A percentile compares a stretch with the other conserved stretches of the same genome.
These are phyloP conservation scores for Rhinopithecus roxellana DNA, from an alignment of 2,113 vertebrate species.

Conservation along the genomic window DNA sequence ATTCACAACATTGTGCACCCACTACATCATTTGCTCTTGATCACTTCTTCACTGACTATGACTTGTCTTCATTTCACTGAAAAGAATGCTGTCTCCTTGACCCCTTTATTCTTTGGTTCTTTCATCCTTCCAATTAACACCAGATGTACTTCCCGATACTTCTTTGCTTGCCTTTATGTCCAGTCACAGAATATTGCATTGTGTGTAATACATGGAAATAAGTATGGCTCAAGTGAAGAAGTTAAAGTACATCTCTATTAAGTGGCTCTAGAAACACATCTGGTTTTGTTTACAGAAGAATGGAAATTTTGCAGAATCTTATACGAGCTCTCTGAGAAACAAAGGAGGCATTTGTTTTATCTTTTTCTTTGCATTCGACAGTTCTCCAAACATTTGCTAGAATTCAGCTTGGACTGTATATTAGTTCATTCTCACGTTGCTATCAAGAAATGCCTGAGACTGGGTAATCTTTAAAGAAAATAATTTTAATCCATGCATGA, in stretches of 20 bases:
- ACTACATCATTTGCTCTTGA: background rate
- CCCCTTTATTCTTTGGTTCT: background rate
- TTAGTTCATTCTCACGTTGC: too few species aligned
- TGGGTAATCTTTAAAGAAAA: too few species aligned
- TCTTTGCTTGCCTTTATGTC: background rate
- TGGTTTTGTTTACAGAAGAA: background rate
- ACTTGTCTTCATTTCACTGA: background rate
- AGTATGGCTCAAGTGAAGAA: background rate
- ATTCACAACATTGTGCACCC: background rate
- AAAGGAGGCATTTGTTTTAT: accelerated
- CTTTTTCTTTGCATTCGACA: background rate
- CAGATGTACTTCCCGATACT: background rate
- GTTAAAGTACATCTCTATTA: background rate
- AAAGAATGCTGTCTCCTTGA: background rate
- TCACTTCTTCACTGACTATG: background rate
- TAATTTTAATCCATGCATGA: too few species aligned
- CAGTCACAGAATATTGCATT: background rate
- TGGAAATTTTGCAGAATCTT: too few species aligned
- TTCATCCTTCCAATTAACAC: background rate
- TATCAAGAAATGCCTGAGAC: too few species aligned
- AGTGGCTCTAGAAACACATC: background rate
- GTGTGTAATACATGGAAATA: too few species aligned
- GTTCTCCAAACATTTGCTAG: background rate
- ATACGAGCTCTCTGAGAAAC: background rate
- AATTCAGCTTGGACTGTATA: background rate